phyloP scores from a whole-genome alignment of 2,113 vertebrate species.

The Mobula birostris region DNA sequence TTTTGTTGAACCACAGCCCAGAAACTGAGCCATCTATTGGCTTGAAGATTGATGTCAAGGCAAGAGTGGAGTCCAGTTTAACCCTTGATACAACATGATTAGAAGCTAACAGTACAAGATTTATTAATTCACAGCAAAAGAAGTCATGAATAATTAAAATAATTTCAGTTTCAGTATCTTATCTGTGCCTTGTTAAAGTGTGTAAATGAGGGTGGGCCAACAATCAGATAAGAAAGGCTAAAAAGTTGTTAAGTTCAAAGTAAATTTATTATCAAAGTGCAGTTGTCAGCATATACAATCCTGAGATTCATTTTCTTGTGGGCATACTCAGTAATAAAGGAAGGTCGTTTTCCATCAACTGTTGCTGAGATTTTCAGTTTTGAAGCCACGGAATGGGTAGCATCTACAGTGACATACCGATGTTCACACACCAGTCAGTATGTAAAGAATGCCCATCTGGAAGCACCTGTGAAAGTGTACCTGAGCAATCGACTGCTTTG shows the following conservation, averaged over 20 bases:
- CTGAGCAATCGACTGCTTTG: not conserved
- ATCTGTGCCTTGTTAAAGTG: not conserved
- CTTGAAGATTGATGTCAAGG: not conserved
- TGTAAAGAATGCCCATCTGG: not conserved
- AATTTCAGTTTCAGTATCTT: not conserved
- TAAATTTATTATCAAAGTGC: no score
- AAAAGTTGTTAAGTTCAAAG: not conserved
- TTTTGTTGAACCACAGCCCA: not conserved
- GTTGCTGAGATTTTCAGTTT: not conserved
- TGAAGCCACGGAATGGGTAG: not conserved
- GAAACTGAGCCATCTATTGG: not conserved
- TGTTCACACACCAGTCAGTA: not conserved
- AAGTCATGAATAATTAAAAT: not conserved
- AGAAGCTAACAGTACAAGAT: not conserved
- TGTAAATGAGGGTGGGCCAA: not conserved
- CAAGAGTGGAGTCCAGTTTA: not conserved
- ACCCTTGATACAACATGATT: not conserved
- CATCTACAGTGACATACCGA: not conserved
- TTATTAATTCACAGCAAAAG: not conserved
- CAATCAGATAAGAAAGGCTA: not conserved
- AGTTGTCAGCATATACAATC: no score
- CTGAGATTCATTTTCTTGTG: no score
- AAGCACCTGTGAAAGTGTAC: not conserved
- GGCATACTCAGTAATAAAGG: not conserved
- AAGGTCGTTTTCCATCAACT: not conserved